Percentiles rank a stretch among this genome's conserved stretches.
Evolutionary conservation across 2,113 vertebrate genomes (phyloP).

Genomic region (Toxostoma redivivum): DNA sequence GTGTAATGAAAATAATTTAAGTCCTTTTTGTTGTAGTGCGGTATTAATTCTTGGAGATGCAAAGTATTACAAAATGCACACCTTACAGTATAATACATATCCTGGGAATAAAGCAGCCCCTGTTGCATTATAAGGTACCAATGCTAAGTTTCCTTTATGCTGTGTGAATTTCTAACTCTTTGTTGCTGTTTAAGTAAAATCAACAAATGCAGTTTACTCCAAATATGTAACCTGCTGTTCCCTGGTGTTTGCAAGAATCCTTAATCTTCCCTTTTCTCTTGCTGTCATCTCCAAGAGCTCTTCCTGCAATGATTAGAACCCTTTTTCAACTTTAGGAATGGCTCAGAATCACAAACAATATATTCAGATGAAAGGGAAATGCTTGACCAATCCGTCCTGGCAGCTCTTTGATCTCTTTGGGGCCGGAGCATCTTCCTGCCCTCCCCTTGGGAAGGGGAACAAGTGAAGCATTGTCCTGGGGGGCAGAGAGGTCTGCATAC

Average conservation of each 20-base stretch:
- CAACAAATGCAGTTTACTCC: background rate
- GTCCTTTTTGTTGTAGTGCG: background rate
- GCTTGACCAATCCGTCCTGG: slow-evolving; percentile 9
- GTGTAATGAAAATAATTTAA: background rate
- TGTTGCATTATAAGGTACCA: background rate
- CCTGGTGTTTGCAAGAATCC: background rate
- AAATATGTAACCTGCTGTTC: background rate
- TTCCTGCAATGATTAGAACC: slow-evolving; percentile 53
- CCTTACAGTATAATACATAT: background rate
- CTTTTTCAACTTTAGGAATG: slow-evolving; percentile 11
- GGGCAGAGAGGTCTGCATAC: slow-evolving; percentile 43
- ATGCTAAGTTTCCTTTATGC: background rate
- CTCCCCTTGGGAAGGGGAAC: slow-evolving; percentile 3
- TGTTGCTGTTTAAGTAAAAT: background rate
- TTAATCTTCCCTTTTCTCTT: slow-evolving; percentile 16
- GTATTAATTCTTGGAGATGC: background rate
- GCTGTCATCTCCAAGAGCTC: slow-evolving; percentile 5
- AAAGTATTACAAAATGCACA: background rate
- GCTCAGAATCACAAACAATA: slow-evolving; percentile 28
- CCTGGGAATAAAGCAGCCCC: background rate
- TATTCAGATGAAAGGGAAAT: slow-evolving; percentile 63
- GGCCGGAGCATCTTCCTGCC: slow-evolving; percentile 42
- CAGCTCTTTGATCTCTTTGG: slow-evolving; percentile 62
- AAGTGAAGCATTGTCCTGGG: slow-evolving; percentile 47
- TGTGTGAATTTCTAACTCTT: background rate